Percentiles rank a stretch among this genome's conserved stretches.
phyloP scores from a whole-genome alignment of 2,888 invertebrate species.

The Hydrotaea diabolus region DNA sequence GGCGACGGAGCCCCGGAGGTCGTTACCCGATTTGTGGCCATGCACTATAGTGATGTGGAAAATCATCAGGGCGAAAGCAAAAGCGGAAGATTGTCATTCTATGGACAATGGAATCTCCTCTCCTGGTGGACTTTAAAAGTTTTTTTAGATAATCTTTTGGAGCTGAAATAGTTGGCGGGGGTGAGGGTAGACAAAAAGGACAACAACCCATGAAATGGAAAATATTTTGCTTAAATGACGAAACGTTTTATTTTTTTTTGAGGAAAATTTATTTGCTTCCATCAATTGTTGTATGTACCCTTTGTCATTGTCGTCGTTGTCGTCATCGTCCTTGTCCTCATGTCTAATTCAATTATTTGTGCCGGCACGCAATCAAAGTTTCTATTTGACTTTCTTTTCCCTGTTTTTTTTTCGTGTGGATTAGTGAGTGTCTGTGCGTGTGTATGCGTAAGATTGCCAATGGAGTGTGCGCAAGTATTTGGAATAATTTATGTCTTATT shows the following conservation, averaged over 20 bases:
- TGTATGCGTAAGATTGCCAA: background rate
- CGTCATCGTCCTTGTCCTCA: constrained; percentile 11
- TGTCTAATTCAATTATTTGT: constrained; percentile 30
- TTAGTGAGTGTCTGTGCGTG: background rate
- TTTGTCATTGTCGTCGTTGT: background rate
- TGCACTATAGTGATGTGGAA: constrained; percentile 52
- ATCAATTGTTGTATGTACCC: background rate
- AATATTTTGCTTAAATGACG: background rate
- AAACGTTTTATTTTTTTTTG: background rate
- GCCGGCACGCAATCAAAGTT: constrained; percentile 8
- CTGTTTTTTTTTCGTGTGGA: too few species aligned
- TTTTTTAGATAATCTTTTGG: too few species aligned
- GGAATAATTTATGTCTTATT: constrained; percentile 42
- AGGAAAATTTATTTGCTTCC: constrained; percentile 1
- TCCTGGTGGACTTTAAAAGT: constrained; percentile 14
- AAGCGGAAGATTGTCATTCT: constrained; percentile 18
- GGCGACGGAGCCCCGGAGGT: background rate
- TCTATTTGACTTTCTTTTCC: constrained; percentile 4
- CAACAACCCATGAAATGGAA: background rate
- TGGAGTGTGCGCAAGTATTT: background rate
- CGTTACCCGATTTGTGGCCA: constrained; percentile 46
- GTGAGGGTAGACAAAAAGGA: background rate
- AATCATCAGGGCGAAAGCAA: background rate
- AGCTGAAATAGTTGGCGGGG: too few species aligned
- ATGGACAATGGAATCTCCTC: constrained; percentile 29